These are phyloP conservation scores for Tonatia bakeri DNA, from an alignment of 2,113 vertebrate species.

Conservation along the genomic window DNA sequence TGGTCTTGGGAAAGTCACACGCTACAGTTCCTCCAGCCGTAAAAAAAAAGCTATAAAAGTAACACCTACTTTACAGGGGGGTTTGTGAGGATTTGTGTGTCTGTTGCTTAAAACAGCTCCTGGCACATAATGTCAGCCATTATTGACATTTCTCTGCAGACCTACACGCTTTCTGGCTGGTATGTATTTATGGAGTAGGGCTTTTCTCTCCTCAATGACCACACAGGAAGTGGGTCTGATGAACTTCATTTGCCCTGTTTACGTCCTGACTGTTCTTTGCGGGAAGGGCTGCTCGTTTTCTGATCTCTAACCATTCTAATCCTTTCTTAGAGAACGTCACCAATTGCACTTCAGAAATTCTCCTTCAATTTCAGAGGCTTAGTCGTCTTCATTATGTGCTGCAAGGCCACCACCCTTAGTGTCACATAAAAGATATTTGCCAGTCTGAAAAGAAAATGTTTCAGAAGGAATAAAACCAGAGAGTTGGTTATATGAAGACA, in stretches of 20 bases:
- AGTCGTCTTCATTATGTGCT: background rate
- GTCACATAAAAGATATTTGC: background rate
- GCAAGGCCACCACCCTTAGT: background rate
- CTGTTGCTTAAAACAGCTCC: background rate
- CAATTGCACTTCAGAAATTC: background rate
- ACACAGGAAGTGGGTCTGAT: background rate
- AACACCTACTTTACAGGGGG: background rate
- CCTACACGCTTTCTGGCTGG: background rate
- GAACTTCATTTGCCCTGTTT: background rate
- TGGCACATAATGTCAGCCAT: too few species aligned
- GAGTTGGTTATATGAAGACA: background rate
- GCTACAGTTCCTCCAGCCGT: background rate
- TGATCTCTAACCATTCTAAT: background rate
- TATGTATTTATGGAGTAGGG: background rate
- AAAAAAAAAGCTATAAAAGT: background rate
- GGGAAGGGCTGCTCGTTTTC: background rate
- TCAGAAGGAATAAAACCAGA: background rate
- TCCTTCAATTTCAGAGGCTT: background rate
- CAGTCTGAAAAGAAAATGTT: background rate
- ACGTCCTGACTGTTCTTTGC: background rate
- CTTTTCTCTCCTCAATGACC: background rate
- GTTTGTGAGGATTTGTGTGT: background rate
- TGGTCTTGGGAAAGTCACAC: background rate
- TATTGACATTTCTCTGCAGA: background rate
- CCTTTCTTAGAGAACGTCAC: background rate